Evolutionary conservation across 2,888 invertebrate genomes (phyloP).

Genomic region (Chrysolina americana): DNA sequence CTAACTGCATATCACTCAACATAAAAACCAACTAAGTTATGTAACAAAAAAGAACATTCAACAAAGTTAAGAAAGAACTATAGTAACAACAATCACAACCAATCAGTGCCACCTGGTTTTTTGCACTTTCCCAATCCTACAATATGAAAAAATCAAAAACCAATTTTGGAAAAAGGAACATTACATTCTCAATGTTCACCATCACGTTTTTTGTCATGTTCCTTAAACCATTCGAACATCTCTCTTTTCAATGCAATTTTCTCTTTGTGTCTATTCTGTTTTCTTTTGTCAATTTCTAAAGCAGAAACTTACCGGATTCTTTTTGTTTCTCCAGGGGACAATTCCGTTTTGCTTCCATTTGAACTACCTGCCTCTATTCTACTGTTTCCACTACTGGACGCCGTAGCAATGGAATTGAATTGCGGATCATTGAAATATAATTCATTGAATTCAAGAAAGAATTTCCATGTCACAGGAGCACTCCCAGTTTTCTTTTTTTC

Average conservation of each 20-base stretch:
- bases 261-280: conserved; percentile 11
- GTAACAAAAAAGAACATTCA: no score
- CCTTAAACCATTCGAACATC: conserved; percentile 13
- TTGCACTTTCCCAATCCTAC: no score
- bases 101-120: no score
- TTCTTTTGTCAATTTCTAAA: neutral
- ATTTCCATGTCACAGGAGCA: neutral
- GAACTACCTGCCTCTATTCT: neutral
- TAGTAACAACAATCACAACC: no score
- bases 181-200: no score
- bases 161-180: no score
- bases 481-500: conserved; percentile 5
- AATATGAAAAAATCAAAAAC: no score
- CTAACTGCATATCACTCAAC: no score
- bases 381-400: neutral
- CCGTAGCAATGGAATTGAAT: neutral
- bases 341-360: conserved; percentile 13
- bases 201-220: neutral
- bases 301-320: neutral
- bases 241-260: conserved; percentile 7
- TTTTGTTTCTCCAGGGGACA: conserved; percentile 10
- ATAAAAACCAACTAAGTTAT: no score
- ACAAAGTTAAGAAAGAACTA: no score
- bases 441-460: neutral
- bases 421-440: neutral